phyloP scores from a whole-genome alignment of 2,113 vertebrate genomes.

The Upupa epops region DNA sequence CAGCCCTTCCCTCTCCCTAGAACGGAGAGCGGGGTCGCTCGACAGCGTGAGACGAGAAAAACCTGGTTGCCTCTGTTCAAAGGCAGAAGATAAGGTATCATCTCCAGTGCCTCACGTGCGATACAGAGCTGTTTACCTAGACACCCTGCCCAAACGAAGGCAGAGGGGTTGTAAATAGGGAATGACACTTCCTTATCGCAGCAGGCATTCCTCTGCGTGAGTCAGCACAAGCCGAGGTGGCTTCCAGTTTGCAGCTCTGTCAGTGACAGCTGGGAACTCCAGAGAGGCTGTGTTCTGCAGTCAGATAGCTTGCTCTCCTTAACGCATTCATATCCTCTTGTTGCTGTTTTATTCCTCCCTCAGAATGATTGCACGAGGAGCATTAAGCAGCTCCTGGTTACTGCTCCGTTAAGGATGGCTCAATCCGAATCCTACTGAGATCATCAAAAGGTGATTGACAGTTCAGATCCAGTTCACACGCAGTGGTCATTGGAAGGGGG shows the following conservation, averaged over 20 bases:
- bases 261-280: neutral
- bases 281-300: neutral
- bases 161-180: slow-evolving; percentile 13
- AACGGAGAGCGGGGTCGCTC: neutral
- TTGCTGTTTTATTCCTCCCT: neutral
- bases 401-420: neutral
- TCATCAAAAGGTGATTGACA: neutral
- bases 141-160: neutral
- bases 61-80: neutral
- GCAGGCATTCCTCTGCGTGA: neutral
- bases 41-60: neutral
- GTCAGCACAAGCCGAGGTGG: neutral
- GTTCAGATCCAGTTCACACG: neutral
- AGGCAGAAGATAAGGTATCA: slow-evolving; percentile 8
- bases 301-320: neutral
- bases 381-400: neutral
- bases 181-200: neutral
- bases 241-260: neutral
- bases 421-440: neutral
- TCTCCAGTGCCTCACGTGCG: neutral
- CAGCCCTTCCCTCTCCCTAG: neutral
- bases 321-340: neutral
- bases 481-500: neutral
- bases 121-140: slow-evolving; percentile 19
- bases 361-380: neutral